phyloP scores from a whole-genome alignment of 2,888 invertebrate species.

The Papilio elwesi region DNA sequence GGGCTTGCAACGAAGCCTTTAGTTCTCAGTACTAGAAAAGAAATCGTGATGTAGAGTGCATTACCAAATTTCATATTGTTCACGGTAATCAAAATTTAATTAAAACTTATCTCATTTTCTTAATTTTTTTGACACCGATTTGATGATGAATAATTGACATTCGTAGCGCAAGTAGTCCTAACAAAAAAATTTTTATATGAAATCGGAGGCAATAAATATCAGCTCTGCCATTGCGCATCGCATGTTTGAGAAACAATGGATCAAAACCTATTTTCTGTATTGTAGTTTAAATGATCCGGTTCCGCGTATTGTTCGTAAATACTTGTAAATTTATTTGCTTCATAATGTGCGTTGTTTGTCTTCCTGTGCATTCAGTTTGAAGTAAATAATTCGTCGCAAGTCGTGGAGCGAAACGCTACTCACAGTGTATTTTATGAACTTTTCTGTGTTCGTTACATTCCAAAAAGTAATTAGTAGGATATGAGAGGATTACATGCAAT shows the following conservation, averaged over 20 bases:
- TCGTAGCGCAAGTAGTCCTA: too few relatives aligned
- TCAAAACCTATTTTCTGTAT: not conserved
- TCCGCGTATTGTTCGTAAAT: not conserved
- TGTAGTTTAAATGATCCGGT: slow-evolving; percentile 6
- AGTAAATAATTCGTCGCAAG: not conserved
- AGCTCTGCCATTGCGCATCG: not conserved
- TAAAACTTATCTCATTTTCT: too few relatives aligned
- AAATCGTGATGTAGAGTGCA: too few relatives aligned
- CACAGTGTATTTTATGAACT: slow-evolving; percentile 9
- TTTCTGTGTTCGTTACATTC: slow-evolving; percentile 13
- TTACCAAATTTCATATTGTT: too few relatives aligned
- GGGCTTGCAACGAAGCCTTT: too few relatives aligned
- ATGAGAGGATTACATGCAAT: slow-evolving; percentile 6
- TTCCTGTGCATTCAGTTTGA: slow-evolving; percentile 11
- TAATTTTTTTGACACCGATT: too few relatives aligned
- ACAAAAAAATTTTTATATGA: not conserved
- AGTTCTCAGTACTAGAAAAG: too few relatives aligned
- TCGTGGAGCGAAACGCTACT: not conserved
- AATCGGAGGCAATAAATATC: not conserved
- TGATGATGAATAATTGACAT: too few relatives aligned
- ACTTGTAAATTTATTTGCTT: not conserved
- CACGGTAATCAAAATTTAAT: too few relatives aligned
- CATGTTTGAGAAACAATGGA: slow-evolving; percentile 3
- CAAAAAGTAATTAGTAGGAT: slow-evolving; percentile 3
- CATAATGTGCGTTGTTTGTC: not conserved